Evolutionary conservation across 92 coral and sea anemone species (phyloP).

Genomic region (Isaurus tuberculatus): DNA sequence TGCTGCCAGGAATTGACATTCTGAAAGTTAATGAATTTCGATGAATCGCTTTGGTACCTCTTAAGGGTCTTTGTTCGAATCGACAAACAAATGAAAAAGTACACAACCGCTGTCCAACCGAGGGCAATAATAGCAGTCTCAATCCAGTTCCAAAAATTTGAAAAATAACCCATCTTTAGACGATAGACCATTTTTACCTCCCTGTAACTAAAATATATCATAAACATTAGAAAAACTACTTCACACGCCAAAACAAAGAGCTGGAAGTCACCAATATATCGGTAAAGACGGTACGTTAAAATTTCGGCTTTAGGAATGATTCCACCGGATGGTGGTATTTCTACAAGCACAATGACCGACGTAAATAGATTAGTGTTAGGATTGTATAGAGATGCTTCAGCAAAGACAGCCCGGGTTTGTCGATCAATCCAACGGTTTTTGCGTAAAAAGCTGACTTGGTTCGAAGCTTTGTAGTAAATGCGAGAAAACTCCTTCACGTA

Average conservation of each 20-base stretch:
- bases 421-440: constrained; percentile 75
- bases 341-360: constrained; percentile 85
- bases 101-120: constrained; percentile 78
- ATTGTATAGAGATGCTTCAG: constrained; percentile 86
- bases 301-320: constrained; percentile 67
- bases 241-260: constrained; percentile 85
- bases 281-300: constrained; percentile 81
- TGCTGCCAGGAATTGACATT: constrained; percentile 91
- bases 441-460: constrained; percentile 62
- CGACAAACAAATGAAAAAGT: constrained; percentile 80
- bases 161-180: constrained; percentile 58
- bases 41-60: constrained; percentile 67
- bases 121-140: constrained; percentile 71
- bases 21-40: constrained; percentile 81
- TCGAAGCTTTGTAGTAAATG: constrained; percentile 72
- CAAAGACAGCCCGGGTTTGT: constrained; percentile 79
- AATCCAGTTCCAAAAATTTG: constrained; percentile 76
- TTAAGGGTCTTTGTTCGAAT: constrained; percentile 77
- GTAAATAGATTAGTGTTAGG: constrained; percentile 92
- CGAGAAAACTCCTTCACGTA: constrained; percentile 77
- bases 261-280: constrained; percentile 94
- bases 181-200: constrained; percentile 69
- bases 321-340: constrained; percentile 82
- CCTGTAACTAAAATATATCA: constrained; percentile 82
- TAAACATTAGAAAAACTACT: constrained; percentile 68